Conservation (phyloP, 2,113 vertebrate species). For the Phylloscopus whistleri region DNA sequence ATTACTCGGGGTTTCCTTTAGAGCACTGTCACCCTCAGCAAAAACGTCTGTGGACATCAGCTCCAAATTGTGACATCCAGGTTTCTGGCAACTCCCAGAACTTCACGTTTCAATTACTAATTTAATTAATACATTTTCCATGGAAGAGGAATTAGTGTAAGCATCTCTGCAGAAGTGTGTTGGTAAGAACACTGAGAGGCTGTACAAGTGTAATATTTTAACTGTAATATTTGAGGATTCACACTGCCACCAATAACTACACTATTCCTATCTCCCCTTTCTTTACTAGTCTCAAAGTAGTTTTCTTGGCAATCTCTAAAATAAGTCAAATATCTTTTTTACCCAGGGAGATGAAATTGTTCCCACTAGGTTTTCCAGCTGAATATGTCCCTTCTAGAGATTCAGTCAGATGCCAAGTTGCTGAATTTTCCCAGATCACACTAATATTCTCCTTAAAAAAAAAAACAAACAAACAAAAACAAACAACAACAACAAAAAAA, state of each 20-base stretch:
- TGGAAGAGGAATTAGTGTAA: neutral
- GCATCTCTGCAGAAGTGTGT: neutral
- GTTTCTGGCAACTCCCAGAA: neutral
- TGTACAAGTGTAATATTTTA: neutral
- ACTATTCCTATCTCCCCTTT: neutral
- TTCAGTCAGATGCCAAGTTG: slow-evolving; percentile 17
- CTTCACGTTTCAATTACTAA: neutral
- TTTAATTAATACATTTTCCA: neutral
- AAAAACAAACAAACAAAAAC: too few relatives aligned
- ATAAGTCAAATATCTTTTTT: slow-evolving; percentile 5
- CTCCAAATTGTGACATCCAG: neutral
- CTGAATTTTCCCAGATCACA: neutral
- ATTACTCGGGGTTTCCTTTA: neutral
- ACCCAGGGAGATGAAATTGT: slow-evolving; percentile 20
- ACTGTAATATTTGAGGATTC: neutral
- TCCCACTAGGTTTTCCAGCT: neutral
- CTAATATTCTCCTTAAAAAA: slow-evolving; percentile 13
- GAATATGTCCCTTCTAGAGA: slow-evolving; percentile 19
- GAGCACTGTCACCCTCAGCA: neutral
- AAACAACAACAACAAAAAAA: too few relatives aligned
- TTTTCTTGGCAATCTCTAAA: neutral
- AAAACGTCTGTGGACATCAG: neutral
- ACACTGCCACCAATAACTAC: neutral
- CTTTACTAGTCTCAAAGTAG: neutral
- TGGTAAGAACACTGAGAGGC: neutral